phyloP scores from a whole-genome alignment of 2,113 vertebrate species.

The Pelecanoides urinatrix region DNA sequence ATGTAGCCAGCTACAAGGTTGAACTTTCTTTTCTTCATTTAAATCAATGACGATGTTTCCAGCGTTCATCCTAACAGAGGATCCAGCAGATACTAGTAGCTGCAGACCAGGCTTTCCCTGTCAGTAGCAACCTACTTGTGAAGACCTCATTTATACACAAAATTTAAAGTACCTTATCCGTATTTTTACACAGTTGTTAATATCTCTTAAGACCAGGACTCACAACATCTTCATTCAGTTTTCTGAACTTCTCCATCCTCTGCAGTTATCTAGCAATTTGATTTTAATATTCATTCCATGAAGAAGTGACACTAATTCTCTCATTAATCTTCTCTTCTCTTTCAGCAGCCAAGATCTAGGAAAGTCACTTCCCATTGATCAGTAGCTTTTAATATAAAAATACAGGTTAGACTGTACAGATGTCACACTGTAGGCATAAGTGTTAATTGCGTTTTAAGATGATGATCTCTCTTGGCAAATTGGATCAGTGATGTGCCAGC shows the following conservation, averaged over 20 bases:
- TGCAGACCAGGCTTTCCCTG: not conserved
- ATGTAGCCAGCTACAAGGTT: not conserved
- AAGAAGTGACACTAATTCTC: conserved; percentile 36
- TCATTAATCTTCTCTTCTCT: conserved; percentile 60
- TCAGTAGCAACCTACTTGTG: not conserved
- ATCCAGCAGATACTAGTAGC: not conserved
- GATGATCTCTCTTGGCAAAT: conserved; percentile 36
- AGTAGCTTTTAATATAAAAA: conserved; percentile 50
- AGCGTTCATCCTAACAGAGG: not conserved
- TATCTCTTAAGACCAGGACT: not conserved
- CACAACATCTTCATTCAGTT: not conserved
- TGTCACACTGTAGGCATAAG: conserved; percentile 11
- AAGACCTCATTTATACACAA: not conserved
- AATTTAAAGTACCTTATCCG: not conserved
- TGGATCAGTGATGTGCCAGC: conserved; percentile 33
- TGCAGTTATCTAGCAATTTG: conserved; percentile 32
- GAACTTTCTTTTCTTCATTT: not conserved
- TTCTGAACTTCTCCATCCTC: not conserved
- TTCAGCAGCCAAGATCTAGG: conserved; percentile 37
- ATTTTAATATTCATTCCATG: conserved; percentile 28
- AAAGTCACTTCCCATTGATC: conserved; percentile 49
- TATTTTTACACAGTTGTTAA: conserved; percentile 9
- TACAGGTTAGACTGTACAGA: conserved; percentile 21
- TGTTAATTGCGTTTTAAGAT: conserved; percentile 55
- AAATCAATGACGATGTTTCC: not conserved